phyloP scores from a whole-genome alignment of 2,888 invertebrate species.

The Mongoloraphidia duomilia region DNA sequence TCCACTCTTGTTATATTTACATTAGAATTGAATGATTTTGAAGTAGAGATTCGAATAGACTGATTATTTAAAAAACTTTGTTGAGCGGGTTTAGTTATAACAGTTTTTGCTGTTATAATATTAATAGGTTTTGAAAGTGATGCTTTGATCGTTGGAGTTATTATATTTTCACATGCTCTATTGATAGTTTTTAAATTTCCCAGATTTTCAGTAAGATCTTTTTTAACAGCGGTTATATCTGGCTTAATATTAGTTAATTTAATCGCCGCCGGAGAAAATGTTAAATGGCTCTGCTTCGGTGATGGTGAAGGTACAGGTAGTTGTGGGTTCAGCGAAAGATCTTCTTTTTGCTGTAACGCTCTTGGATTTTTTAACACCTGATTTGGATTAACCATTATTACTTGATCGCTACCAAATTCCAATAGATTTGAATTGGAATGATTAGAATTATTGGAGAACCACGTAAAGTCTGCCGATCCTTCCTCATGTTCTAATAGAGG shows the following conservation, averaged over 20 bases:
- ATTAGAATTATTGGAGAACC: constrained; percentile 32
- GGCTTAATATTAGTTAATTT: constrained; percentile 43
- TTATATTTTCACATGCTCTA: constrained; percentile 2
- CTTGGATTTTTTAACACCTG: constrained; percentile 46
- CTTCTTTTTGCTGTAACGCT: constrained; percentile 25
- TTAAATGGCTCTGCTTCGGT: constrained; percentile 53
- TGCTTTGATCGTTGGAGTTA: constrained; percentile 30
- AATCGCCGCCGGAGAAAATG: constrained; percentile 54
- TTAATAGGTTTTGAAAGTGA: constrained; percentile 31
- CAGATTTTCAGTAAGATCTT: constrained; percentile 47
- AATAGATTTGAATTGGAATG: constrained; percentile 50
- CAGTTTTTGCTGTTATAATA: constrained; percentile 35
- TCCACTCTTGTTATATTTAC: constrained; percentile 31
- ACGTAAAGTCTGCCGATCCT: constrained; percentile 42
- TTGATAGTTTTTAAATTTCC: constrained; percentile 31
- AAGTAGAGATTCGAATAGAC: constrained; percentile 28
- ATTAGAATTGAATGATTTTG: constrained; percentile 26
- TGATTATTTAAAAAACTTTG: constrained; percentile 37
- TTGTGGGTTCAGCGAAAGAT: constrained; percentile 21
- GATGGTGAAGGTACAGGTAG: constrained; percentile 44
- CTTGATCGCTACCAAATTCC: constrained; percentile 55
- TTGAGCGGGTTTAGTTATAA: constrained; percentile 22
- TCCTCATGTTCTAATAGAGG: constrained; percentile 55
- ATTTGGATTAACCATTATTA: constrained; percentile 80
- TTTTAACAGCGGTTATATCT: constrained; percentile 41